Conservation (phyloP, 1,140 invertebrate genomes). For the Zophobas atratus region DNA sequence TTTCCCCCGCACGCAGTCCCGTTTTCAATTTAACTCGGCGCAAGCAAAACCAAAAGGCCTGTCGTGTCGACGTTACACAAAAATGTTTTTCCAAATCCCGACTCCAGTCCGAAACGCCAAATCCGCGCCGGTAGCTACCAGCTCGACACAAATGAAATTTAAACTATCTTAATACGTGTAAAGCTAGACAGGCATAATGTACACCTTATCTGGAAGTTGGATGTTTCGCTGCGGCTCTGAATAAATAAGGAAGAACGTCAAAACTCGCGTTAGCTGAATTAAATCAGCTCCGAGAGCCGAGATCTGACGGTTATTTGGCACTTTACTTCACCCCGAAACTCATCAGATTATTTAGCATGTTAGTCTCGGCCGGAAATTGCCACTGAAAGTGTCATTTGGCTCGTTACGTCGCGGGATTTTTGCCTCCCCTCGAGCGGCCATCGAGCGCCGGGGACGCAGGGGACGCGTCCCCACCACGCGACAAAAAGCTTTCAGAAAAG, state of each 20-base stretch:
- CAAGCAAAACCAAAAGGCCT: constrained; percentile 4
- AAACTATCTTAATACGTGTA: background rate
- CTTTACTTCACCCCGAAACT: constrained; percentile 18
- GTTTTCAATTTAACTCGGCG: background rate
- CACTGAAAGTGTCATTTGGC: constrained; percentile 1
- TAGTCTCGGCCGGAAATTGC: constrained; percentile 10
- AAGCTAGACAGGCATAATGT: constrained; percentile 1
- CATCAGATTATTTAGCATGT: constrained; percentile 22
- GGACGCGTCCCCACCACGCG: constrained; percentile 5
- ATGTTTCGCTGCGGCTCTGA: constrained; percentile 6
- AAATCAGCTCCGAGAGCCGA: constrained; percentile 3
- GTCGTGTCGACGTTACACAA: background rate
- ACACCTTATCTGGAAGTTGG: background rate
- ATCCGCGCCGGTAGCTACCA: background rate
- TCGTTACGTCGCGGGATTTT: constrained; percentile 7
- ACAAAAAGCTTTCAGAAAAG: constrained; percentile 7
- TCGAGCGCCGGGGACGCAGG: background rate
- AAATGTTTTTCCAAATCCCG: background rate
- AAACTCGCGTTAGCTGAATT: constrained; percentile 22
- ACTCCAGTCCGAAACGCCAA: background rate
- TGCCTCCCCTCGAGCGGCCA: background rate
- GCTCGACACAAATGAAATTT: constrained; percentile 1
- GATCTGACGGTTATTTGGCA: constrained; percentile 33
- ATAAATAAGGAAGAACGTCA: constrained; percentile 21
- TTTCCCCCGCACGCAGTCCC: constrained; percentile 2